Evolutionary conservation across 1,140 invertebrate species (phyloP).

Genomic region (Halictus rubicundus): DNA sequence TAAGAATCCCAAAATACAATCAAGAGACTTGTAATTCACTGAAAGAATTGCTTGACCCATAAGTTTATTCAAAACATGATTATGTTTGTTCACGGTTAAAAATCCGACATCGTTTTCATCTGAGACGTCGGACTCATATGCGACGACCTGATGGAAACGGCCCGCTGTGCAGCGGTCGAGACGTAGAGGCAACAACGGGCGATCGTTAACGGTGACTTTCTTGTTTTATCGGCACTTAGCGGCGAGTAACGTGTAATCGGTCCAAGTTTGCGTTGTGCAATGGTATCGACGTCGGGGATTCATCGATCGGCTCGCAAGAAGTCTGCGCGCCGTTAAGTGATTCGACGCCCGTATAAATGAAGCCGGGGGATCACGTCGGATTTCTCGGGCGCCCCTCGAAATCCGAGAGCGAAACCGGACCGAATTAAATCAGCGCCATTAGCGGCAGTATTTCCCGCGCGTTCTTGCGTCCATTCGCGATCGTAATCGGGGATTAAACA

Average conservation of each 20-base stretch:
- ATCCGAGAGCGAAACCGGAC: slow-evolving; percentile 11
- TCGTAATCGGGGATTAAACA: slow-evolving; percentile 49
- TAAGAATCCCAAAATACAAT: no score
- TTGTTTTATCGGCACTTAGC: neutral
- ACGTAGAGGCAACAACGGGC: no score
- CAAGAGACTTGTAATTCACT: no score
- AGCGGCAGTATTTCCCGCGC: slow-evolving; percentile 35
- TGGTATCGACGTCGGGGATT: neutral
- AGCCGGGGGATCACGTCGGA: neutral
- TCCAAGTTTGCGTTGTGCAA: neutral
- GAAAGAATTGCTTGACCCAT: no score
- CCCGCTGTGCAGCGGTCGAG: no score
- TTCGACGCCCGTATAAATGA: slow-evolving; percentile 38
- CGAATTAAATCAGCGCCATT: slow-evolving; percentile 46
- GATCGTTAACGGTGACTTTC: neutral
- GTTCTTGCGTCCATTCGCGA: slow-evolving; percentile 34
- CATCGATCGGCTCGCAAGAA: neutral
- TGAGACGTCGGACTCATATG: no score
- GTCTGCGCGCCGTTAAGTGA: slow-evolving; percentile 8
- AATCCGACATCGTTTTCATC: no score
- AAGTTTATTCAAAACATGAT: no score
- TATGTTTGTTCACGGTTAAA: no score
- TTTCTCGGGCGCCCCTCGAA: slow-evolving; percentile 11
- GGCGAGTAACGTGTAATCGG: neutral
- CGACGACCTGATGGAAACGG: no score